Evolutionary conservation across 92 coral and sea anemone species (phyloP).

Genomic region (Epizoanthus illoricatus): DNA sequence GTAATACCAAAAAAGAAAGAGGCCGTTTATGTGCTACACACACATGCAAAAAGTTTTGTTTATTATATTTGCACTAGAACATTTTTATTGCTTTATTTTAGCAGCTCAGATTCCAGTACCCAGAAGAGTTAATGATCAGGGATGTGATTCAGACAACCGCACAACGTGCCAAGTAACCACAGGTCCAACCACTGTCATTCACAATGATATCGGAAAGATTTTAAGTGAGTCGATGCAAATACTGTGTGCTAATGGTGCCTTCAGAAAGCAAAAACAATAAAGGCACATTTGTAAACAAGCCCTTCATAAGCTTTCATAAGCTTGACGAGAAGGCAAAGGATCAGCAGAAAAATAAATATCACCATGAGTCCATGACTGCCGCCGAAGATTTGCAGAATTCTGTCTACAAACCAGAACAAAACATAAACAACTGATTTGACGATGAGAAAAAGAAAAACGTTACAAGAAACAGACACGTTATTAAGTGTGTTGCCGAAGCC

Average conservation of each 20-base stretch:
- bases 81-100: too few relatives aligned
- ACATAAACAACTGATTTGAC: conserved; percentile 28
- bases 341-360: conserved; percentile 30
- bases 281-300: conserved; percentile 47
- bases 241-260: conserved; percentile 48
- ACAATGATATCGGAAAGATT: conserved; percentile 32
- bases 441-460: conserved; percentile 39
- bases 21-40: too few relatives aligned
- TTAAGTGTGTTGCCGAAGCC: conserved; percentile 45
- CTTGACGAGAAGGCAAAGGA: conserved; percentile 36
- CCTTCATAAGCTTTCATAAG: conserved; percentile 38
- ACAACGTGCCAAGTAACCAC: not conserved
- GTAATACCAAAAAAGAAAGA: too few relatives aligned
- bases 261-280: conserved; percentile 27
- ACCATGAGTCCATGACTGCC: conserved; percentile 35
- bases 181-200: not conserved
- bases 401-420: conserved; percentile 36
- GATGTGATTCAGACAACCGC: too few relatives aligned
- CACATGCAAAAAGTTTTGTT: too few relatives aligned
- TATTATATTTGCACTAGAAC: too few relatives aligned
- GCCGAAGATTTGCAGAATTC: conserved; percentile 31
- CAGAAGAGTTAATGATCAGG: too few relatives aligned
- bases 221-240: conserved; percentile 17
- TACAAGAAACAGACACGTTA: conserved; percentile 23
- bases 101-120: too few relatives aligned